Evolutionary conservation across 2,888 invertebrate genomes (phyloP).

Genomic region (Erannis defoliaria): DNA sequence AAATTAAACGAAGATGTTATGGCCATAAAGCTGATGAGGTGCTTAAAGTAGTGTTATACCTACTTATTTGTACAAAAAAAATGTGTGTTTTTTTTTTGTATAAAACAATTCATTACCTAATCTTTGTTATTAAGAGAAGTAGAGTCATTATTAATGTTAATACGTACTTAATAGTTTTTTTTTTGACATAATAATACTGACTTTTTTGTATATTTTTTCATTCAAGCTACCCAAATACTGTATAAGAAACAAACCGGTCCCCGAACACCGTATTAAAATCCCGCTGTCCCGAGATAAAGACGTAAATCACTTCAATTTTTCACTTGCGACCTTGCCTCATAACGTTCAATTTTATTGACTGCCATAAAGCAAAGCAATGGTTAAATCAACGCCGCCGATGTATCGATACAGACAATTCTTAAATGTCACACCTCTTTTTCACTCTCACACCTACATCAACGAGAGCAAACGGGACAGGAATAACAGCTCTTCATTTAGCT

Average conservation of each 20-base stretch:
- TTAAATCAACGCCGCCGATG: constrained; percentile 84
- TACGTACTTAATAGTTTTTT: neutral
- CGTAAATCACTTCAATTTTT: constrained; percentile 81
- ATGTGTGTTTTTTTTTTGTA: no score
- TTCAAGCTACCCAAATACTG: neutral
- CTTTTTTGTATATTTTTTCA: neutral
- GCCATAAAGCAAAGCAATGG: constrained; percentile 86
- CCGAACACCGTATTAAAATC: constrained; percentile 50
- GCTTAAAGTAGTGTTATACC: no score
- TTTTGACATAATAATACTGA: neutral
- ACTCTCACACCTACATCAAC: constrained; percentile 42
- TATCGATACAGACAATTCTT: constrained; percentile 85
- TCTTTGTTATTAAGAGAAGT: no score
- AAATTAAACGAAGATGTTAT: no score
- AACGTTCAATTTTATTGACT: constrained; percentile 86
- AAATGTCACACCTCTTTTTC: constrained; percentile 70
- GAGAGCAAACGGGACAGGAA: constrained; percentile 58
- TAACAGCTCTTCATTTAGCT: constrained; percentile 74
- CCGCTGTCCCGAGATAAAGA: constrained; percentile 72
- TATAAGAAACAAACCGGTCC: constrained; percentile 39
- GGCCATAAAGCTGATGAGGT: no score
- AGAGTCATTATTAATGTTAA: no score
- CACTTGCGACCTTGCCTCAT: constrained; percentile 85
- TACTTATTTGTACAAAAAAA: no score
- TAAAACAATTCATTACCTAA: no score